phyloP scores from a whole-genome alignment of 2,113 vertebrate species.

The Elephantulus edwardii region DNA sequence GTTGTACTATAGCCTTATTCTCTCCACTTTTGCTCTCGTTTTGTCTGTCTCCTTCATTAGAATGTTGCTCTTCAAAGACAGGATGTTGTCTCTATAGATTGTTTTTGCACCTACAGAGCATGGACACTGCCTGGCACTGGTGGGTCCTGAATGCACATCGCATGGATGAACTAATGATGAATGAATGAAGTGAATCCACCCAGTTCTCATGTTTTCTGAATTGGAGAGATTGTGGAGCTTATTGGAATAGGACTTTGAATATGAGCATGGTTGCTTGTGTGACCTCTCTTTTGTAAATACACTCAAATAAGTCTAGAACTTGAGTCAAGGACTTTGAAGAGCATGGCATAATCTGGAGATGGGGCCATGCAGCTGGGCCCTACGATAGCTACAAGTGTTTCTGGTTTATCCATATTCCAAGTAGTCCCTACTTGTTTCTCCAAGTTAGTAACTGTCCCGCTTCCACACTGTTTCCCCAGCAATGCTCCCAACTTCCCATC shows the following conservation, averaged over 20 bases:
- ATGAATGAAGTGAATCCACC: background rate
- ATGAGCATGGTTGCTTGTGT: background rate
- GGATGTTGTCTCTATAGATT: background rate
- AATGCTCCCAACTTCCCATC: no score
- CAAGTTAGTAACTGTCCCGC: fast-evolving
- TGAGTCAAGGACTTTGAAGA: fast-evolving
- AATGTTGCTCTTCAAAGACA: background rate
- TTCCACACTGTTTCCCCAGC: background rate
- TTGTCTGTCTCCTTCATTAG: background rate
- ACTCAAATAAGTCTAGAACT: background rate
- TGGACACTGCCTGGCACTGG: no score
- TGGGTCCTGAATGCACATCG: background rate
- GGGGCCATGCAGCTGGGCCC: background rate
- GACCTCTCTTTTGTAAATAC: background rate
- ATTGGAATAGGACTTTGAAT: background rate
- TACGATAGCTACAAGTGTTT: fast-evolving
- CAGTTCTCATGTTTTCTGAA: background rate
- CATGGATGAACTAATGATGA: background rate
- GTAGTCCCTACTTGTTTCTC: background rate
- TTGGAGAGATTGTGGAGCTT: background rate
- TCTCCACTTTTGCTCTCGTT: background rate
- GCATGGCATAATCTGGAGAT: background rate
- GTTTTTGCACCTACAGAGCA: background rate
- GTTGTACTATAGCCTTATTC: background rate
- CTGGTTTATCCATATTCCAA: fast-evolving